phyloP scores from a whole-genome alignment of 2,113 vertebrate genomes.

The Myotis lucifugus region DNA sequence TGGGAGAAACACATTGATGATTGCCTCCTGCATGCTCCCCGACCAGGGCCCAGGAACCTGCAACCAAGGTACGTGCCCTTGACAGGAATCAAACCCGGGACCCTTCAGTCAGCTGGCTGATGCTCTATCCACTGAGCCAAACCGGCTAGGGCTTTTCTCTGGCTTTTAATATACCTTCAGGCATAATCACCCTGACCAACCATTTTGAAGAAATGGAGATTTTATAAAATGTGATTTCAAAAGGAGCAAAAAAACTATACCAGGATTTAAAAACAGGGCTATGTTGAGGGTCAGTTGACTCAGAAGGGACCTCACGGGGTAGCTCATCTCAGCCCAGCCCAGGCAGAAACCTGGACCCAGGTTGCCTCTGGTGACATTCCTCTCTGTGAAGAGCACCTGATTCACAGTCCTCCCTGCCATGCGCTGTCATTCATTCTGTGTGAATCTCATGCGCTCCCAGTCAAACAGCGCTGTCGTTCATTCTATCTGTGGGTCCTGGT shows the following conservation, averaged over 20 bases:
- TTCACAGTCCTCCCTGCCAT: background rate
- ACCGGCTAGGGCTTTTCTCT: background rate
- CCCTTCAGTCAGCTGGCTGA: too few species aligned
- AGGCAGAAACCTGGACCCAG: background rate
- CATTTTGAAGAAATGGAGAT: constrained; percentile 7
- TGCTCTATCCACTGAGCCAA: too few species aligned
- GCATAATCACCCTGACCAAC: background rate
- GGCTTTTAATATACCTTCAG: background rate
- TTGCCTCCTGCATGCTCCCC: too few species aligned
- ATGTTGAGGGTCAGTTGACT: background rate
- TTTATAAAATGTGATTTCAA: constrained; percentile 35
- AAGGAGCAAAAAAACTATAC: background rate
- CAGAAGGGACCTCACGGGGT: background rate
- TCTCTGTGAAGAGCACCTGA: background rate
- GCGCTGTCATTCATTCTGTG: background rate
- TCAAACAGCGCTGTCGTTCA: too few species aligned
- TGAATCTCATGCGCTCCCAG: too few species aligned
- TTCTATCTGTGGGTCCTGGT: background rate
- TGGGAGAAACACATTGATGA: too few species aligned
- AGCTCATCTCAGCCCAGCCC: background rate
- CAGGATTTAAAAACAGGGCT: background rate
- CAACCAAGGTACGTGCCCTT: too few species aligned
- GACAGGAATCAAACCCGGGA: too few species aligned
- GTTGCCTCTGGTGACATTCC: background rate
- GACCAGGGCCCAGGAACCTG: too few species aligned